These are phyloP conservation scores for Acyrthosiphon pisum DNA, from an alignment of 1,140 invertebrate genomes.

Conservation along the genomic window DNA sequence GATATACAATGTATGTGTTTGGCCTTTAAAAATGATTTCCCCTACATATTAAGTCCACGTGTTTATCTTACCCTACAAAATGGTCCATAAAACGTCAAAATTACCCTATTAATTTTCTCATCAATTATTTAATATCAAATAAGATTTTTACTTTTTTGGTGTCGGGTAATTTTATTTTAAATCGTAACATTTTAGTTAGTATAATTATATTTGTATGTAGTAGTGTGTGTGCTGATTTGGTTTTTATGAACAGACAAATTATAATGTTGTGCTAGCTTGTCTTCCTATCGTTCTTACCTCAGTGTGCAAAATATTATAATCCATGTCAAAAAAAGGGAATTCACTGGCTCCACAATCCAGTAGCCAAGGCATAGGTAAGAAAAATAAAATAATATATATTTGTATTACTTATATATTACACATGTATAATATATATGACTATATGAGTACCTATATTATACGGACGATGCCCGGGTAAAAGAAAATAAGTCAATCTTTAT, in stretches of 20 bases:
- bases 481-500: too few relatives aligned
- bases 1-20: not conserved
- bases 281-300: slow-evolving; percentile 48
- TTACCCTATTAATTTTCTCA: slow-evolving; percentile 1
- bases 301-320: slow-evolving; percentile 38
- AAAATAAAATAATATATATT: slow-evolving; percentile 16
- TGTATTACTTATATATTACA: slow-evolving; percentile 2
- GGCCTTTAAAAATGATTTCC: not conserved
- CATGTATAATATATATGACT: not conserved
- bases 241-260: slow-evolving; percentile 43
- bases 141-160: slow-evolving; percentile 10
- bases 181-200: not conserved
- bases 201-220: slow-evolving; percentile 11
- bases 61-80: not conserved
- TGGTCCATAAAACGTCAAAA: slow-evolving; percentile 11
- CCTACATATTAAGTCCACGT: not conserved
- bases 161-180: slow-evolving; percentile 8
- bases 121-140: not conserved
- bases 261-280: slow-evolving; percentile 53
- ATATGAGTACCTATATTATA: not conserved
- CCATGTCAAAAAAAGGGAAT: slow-evolving; percentile 51
- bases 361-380: slow-evolving; percentile 45
- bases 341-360: slow-evolving; percentile 19
- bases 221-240: slow-evolving; percentile 25
- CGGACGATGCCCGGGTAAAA: too few relatives aligned